Conservation (phyloP, 1,140 invertebrate species). For the Mycetomoellerius zeteki region DNA sequence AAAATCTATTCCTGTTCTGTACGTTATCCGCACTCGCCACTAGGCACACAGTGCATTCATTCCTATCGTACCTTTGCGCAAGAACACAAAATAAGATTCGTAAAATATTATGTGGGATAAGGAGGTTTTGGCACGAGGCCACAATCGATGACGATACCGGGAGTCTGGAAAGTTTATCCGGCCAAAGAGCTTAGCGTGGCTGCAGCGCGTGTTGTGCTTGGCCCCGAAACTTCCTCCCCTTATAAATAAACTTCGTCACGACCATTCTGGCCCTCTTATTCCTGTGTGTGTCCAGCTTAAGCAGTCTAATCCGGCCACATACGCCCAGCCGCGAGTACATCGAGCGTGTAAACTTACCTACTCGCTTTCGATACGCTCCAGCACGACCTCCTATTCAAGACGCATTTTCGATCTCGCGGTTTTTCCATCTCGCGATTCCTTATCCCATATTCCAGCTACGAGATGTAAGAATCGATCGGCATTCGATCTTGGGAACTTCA, state of each 20-base stretch:
- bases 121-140: conserved; percentile 72
- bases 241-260: conserved; percentile 75
- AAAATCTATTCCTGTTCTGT: conserved; percentile 17
- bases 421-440: conserved; percentile 32
- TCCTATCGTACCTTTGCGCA: conserved; percentile 19
- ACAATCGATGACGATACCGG: conserved; percentile 75
- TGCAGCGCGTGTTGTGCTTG: conserved; percentile 37
- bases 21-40: conserved; percentile 10
- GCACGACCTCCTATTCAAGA: neutral
- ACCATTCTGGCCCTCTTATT: conserved; percentile 27
- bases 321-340: neutral
- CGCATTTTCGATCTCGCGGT: conserved; percentile 38
- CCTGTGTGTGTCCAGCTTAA: conserved; percentile 43
- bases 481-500: neutral
- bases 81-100: conserved; percentile 67
- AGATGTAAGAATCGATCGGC: conserved; percentile 4
- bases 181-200: conserved; percentile 70
- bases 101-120: conserved; percentile 78
- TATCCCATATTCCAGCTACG: neutral
- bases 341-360: conserved; percentile 39
- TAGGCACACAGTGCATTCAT: neutral
- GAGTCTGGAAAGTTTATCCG: conserved; percentile 77
- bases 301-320: conserved; percentile 56
- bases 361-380: conserved; percentile 2
- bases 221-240: conserved; percentile 66